Base-by-base conservation (phyloP, 1,140 invertebrate species). In the Meloidogyne floridensis region DNA sequence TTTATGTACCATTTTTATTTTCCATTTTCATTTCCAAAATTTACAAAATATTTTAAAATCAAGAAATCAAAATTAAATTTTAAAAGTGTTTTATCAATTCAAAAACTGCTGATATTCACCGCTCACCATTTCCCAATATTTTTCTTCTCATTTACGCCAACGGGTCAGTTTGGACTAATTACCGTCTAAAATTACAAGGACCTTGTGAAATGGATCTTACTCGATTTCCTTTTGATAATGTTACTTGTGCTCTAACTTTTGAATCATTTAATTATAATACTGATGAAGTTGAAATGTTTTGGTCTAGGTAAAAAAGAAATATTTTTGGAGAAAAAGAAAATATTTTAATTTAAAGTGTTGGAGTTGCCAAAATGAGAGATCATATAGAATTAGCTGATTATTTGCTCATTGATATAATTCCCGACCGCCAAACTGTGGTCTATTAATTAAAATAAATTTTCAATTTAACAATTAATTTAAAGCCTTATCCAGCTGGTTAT, bases 381-480 rank as follows among this genome's bases (percentile, higher is more conserved):
- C 86, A 90, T 77, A 89, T 89, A 80, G 89, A 90, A 77, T 81
- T 89, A 80, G 89, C 88, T n/a, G 88, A 89, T 79, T 89, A 89
- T 73, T 87, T 86, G 75, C 82, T 89, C 20, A 82, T 82, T 15
- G 80, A 84, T 75, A 88, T 90, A 10, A 59, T 81, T 9, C 85
- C 87, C 59, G 79, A 81, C 32, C 84, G 88, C 71, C 87, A 80
- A 47, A 84, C 83, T 42, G 88, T 89, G 82, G 87, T 10, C 32
- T 54, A 5, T 65, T n/a, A 65, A 72, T 84, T 75, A 6, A 72
- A 76, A 82, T 18, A 11, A 80, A 11, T 20, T 51, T 80, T 71
- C 32, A 83, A 47, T 82, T 71, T 73, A 56, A 42, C 13, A 51
- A 51, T 72, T 76, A 3, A 20, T 75, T 85, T 82, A 32, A 54